phyloP scores from a whole-genome alignment of 2,888 invertebrate species.

The Didymodactylos carnosus region DNA sequence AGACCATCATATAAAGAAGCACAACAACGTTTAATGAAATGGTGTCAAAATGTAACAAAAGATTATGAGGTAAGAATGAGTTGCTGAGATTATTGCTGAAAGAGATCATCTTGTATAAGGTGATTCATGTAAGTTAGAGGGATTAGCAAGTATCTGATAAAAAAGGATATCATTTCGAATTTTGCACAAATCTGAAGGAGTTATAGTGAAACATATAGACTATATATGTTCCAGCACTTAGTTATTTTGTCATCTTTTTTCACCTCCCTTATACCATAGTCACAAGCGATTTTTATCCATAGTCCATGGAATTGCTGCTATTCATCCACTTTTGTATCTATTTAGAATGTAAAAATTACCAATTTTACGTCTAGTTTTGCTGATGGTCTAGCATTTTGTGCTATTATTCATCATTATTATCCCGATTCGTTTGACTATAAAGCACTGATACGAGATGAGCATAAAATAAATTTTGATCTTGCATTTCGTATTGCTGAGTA shows the following conservation, averaged over 20 bases:
- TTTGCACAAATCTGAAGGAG: too few species aligned
- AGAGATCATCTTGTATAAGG: not conserved
- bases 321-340: not conserved
- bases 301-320: too few species aligned
- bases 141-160: too few species aligned
- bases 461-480: not conserved
- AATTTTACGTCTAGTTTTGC: not conserved
- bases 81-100: not conserved
- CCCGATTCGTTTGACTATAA: not conserved
- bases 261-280: too few species aligned
- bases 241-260: too few species aligned
- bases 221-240: too few species aligned
- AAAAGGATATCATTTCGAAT: too few species aligned
- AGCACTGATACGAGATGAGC: not conserved
- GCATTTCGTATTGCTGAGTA: not conserved
- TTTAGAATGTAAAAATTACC: not conserved
- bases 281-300: too few species aligned
- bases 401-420: not conserved
- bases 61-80: not conserved
- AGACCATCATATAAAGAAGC: not conserved
- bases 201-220: too few species aligned
- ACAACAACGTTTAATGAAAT: not conserved
- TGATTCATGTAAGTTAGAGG: too few species aligned
- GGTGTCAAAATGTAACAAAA: not conserved
- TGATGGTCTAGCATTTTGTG: not conserved